Base-by-base conservation (phyloP, 1,140 invertebrate species). In the Drosophila cardini region DNA sequence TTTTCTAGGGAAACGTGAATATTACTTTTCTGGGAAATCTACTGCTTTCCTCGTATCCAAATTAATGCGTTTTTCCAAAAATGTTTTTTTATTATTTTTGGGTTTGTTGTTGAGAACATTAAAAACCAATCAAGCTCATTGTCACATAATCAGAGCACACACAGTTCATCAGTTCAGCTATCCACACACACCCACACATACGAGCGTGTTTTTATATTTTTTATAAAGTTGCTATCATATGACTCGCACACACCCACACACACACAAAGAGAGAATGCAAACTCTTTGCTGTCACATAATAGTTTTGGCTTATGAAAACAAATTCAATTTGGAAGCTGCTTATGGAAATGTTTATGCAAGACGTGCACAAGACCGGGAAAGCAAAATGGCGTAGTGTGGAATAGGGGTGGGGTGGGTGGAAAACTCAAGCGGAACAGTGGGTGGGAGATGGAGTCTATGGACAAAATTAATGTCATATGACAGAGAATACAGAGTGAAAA, bases 341-440 rank as follows among this genome's bases (percentile, higher is more conserved):
- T 87, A 87, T 87, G 84, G 80, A 89, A 89, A 87, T 87, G 83
- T 87, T 87, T 89, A 89, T 87, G 83, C 84, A 83, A 89, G 83
- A 83, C 72, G 79, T 89, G 83, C 81, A 64, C 78, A 26, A 26
- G 21, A 26, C 21, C 21, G 21, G 21, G 21, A 26, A 26, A 26
- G 21, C 21, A 4, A 26, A 26, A 26, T 26, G 21, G 21, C 21
- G 21, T 72, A 72, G 52, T 64, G 70, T 56, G 40, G 18, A 32
- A 11, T 1, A 55, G 15, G 13, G 36, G 10, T 13, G 34, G 32
- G 16, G 30, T 1, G 50, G 8, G 7, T 32, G 21, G n/a, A 46
- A 26, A 48, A 18, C 13, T 50, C 46, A 15, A 16, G 15, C 11
- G 18, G 36, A 10, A 9, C 9, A 6, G 40, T 9, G 2, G 9